Conservation (phyloP, 2,888 invertebrate genomes). For the Mactromeris polynyma region DNA sequence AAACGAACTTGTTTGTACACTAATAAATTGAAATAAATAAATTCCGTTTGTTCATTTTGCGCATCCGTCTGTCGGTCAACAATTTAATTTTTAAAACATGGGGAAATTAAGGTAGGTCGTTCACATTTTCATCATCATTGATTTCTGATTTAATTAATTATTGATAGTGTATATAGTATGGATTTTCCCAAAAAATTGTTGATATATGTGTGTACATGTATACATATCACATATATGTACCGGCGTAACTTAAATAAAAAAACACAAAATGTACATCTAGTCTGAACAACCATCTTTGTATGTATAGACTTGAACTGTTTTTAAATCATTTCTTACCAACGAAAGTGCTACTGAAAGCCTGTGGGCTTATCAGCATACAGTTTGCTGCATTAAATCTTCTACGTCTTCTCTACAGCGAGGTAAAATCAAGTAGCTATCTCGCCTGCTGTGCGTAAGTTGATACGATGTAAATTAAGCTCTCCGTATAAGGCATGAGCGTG, state of each 20-base stretch:
- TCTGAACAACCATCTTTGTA: slow-evolving; percentile 3
- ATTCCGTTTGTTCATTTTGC: too few species aligned
- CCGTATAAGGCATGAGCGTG: slow-evolving; percentile 71
- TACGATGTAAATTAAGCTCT: slow-evolving; percentile 67
- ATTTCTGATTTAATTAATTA: too few species aligned
- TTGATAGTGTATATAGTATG: too few species aligned
- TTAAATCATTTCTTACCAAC: slow-evolving; percentile 24
- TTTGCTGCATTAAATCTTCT: slow-evolving; percentile 36
- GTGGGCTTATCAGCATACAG: slow-evolving; percentile 45
- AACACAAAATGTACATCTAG: not conserved
- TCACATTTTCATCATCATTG: too few species aligned
- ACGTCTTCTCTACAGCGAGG: slow-evolving; percentile 20
- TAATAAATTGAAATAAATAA: not conserved
- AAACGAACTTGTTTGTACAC: not conserved
- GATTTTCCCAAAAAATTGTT: too few species aligned
- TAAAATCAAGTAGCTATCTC: slow-evolving; percentile 14
- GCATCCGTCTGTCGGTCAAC: too few species aligned
- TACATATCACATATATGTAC: not conserved
- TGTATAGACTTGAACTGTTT: slow-evolving; percentile 28
- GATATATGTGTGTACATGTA: too few species aligned
- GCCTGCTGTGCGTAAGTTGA: slow-evolving; percentile 60
- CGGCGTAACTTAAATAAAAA: not conserved
- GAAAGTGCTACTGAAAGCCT: slow-evolving; percentile 45
- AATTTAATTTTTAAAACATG: too few species aligned
- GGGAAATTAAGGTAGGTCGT: too few species aligned